Evolutionary conservation across 2,888 invertebrate species (phyloP).

Genomic region (Athalia cordata): DNA sequence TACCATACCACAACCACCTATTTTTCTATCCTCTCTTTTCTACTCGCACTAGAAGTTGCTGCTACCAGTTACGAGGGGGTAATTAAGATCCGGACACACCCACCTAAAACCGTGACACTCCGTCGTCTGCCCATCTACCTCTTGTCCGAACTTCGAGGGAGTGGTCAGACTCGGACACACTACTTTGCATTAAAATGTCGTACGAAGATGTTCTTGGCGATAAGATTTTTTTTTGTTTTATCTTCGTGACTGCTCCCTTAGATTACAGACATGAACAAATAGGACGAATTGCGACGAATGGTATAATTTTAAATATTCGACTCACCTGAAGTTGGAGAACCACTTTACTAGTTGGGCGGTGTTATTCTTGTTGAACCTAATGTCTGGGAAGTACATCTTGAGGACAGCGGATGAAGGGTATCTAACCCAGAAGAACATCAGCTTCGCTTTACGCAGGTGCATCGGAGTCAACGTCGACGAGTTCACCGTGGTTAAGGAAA

Average conservation of each 20-base stretch:
- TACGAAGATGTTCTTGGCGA: neutral
- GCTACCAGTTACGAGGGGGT: conserved; percentile 64
- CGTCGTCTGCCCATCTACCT: conserved; percentile 68
- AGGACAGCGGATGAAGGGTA: conserved; percentile 99
- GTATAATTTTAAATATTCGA: conserved; percentile 57
- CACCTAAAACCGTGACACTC: conserved; percentile 60
- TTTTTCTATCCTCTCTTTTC: too few species aligned
- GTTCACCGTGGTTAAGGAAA: conserved; percentile 91
- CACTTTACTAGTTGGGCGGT: conserved; percentile 99
- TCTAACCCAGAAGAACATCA: conserved; percentile 99
- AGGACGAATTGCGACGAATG: too few species aligned
- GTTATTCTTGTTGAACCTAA: conserved; percentile 99
- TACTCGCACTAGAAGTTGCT: conserved; percentile 58
- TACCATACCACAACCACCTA: too few species aligned
- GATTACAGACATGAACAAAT: neutral
- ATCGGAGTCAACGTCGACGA: conserved; percentile 98
- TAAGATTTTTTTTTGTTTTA: neutral
- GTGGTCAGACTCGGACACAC: conserved; percentile 61
- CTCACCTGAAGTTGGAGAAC: conserved; percentile 99
- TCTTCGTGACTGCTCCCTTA: conserved; percentile 49
- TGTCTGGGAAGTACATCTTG: conserved; percentile 99
- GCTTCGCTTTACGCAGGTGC: conserved; percentile 99
- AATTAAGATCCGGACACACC: conserved; percentile 74
- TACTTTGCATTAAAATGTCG: conserved; percentile 38
- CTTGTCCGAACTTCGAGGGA: conserved; percentile 56